Base-by-base conservation (phyloP, 1,140 invertebrate genomes). In the Planococcus citri region DNA sequence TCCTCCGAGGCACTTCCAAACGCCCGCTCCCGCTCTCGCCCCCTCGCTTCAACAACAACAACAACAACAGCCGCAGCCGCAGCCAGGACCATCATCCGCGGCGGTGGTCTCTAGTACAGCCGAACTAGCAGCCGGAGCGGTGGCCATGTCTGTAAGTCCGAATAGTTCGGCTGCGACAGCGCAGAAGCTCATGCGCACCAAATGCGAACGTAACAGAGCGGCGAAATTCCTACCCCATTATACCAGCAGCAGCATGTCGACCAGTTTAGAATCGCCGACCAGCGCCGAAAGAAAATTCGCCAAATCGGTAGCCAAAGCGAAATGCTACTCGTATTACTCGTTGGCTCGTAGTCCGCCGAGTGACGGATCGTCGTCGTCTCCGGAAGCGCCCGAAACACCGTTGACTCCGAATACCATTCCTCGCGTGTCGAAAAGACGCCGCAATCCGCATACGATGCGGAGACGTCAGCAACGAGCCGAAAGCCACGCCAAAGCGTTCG, bases 261-360 rank as follows among this genome's bases (percentile, higher is more conserved):
- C 70, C 8, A 70, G 60, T 58, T 27, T 70, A 14, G 68, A 70
- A 17, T 37, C 68, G 29, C 58, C 29, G 27, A 38, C 33, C 68
- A 71, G 58, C 58, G 29, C 21, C 61, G 71, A 57, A 37, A 33
- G 64, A 14, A 64, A 25, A 60, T 69, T 68, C 41, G 70, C 70
- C 29, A 74, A 74, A 68, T 73, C 72, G 0, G 72, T 72, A 27
- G 70, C 73, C 25, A 68, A 73, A 25, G 71, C 75, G 1, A 76
- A 76, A 73, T 75, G 75, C 69, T 76, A 76, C 60, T 76, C 75
- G 4, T 77, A 76, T 61, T 77, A 76, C 70, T 77, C 76, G 9
- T 71, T 76, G 22, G 73, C 76, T 10, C 71, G 74, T 27, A 76
- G 76, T 71, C 76, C 75, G 9, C 76, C 76, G 9, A 76, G 76